A percentile compares a stretch with the other conserved stretches of the same genome.
phyloP scores from a whole-genome alignment of 2,113 vertebrate genomes.

The Callithrix jacchus region DNA sequence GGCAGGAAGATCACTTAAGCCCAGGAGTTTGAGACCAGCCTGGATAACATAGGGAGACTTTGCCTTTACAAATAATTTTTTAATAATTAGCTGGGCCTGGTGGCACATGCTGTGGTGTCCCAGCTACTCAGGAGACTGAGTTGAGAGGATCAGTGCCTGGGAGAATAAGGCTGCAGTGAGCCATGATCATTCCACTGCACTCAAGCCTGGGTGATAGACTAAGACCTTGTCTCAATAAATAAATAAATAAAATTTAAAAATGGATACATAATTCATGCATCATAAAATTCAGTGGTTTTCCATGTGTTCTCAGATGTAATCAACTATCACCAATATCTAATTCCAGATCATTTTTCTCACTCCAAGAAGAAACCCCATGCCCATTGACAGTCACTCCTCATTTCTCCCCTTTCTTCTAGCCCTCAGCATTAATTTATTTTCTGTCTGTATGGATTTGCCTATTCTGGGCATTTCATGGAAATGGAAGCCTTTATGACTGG shows the following conservation, averaged over 20 bases:
- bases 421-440: not conserved
- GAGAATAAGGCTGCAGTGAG: no score
- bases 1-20: no score
- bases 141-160: no score
- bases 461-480: not conserved
- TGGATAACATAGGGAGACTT: no score
- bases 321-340: not conserved
- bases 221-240: no score
- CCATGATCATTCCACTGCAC: no score
- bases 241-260: not conserved
- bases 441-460: not conserved
- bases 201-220: no score
- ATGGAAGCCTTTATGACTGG: not conserved
- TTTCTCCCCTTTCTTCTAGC: not conserved
- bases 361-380: not conserved
- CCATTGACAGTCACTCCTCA: not conserved
- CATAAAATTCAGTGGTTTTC: not conserved
- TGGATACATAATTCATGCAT: not conserved
- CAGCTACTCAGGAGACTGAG: no score
- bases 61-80: no score
- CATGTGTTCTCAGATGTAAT: not conserved
- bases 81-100: no score
- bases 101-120: no score
- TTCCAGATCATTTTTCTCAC: not conserved
- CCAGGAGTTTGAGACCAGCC: no score